These are phyloP conservation scores for Camponotus vicinus DNA, from an alignment of 1,140 invertebrate species.

Conservation along the genomic window DNA sequence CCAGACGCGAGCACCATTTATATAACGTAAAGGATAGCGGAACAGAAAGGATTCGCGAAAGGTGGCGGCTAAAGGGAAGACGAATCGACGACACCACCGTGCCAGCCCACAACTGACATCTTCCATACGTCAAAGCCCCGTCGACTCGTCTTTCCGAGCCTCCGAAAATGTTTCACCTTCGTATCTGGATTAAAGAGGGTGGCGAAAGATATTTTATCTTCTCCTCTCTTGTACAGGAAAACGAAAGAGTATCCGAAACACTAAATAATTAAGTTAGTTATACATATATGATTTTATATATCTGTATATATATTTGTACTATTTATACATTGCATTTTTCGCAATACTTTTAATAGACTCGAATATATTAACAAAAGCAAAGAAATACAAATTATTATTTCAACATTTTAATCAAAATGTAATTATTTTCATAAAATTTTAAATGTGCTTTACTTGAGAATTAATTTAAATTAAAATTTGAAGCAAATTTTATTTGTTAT, in stretches of 20 bases:
- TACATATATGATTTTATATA: conserved; percentile 3
- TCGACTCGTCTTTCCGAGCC: conserved; percentile 64
- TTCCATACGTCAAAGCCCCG: conserved; percentile 82
- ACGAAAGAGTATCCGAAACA: conserved; percentile 41
- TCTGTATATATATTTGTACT: background rate
- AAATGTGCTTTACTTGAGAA: background rate
- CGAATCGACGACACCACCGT: conserved; percentile 83
- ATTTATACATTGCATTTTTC: background rate
- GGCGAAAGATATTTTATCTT: conserved; percentile 60
- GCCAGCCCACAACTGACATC: conserved; percentile 76
- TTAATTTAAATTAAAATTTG: background rate
- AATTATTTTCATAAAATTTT: background rate
- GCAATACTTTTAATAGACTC: background rate
- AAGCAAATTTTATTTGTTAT: background rate
- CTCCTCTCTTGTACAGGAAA: conserved; percentile 7
- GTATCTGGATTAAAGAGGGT: conserved; percentile 53
- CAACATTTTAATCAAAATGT: background rate
- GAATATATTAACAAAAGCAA: background rate
- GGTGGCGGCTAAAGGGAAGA: conserved; percentile 78
- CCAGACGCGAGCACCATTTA: conserved; percentile 80
- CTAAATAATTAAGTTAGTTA: conserved; percentile 40
- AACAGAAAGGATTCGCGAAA: conserved; percentile 79
- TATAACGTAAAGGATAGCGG: conserved; percentile 79
- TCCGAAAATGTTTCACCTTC: conserved; percentile 54
- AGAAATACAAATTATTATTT: background rate